A percentile compares a stretch with the other conserved stretches of the same genome.
These are phyloP conservation scores for Catharus fuscescens DNA, from an alignment of 2,113 vertebrate genomes.

Conservation along the genomic window DNA sequence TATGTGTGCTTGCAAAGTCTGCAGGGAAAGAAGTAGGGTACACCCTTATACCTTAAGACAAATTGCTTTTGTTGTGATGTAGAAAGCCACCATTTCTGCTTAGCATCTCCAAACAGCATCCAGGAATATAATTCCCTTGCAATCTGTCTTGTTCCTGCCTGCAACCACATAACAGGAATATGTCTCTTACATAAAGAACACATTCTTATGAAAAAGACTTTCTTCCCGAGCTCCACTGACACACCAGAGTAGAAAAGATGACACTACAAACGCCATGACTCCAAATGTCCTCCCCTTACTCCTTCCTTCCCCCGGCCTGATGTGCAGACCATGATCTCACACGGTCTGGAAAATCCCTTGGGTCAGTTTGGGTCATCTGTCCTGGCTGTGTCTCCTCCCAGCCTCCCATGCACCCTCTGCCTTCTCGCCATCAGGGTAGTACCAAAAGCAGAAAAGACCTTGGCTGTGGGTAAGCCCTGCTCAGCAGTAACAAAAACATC, in stretches of 20 bases:
- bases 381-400: neutral
- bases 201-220: neutral
- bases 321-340: neutral
- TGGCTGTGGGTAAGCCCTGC: neutral
- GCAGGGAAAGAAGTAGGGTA: neutral
- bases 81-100: neutral
- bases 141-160: neutral
- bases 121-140: neutral
- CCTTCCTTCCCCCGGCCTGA: rapidly evolving
- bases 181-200: neutral
- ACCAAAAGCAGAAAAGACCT: neutral
- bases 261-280: neutral
- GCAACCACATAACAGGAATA: neutral
- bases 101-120: neutral
- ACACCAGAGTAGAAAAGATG: neutral
- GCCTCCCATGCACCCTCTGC: neutral
- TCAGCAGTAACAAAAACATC: neutral
- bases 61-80: neutral
- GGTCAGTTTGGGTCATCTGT: neutral
- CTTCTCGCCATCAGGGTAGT: rapidly evolving
- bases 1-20: neutral
- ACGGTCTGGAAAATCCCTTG: neutral
- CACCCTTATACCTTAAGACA: neutral
- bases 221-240: neutral
- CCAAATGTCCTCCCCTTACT: neutral